Base-by-base conservation (phyloP, 2,888 invertebrate species). In the Lydus trimaculatus region DNA sequence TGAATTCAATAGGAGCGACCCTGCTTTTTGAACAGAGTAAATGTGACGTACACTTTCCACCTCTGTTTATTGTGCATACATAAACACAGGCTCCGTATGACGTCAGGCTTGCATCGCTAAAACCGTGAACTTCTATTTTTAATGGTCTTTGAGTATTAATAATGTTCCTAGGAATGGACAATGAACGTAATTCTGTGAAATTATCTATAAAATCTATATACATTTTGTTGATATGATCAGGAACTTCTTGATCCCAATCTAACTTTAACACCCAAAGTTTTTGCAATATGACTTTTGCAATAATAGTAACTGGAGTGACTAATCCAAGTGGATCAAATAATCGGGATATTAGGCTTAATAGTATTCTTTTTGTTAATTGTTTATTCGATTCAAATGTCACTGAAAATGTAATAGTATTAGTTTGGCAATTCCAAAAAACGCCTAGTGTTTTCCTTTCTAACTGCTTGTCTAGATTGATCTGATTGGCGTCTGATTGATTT, bases 261-360 rank as follows among this genome's bases (percentile, higher is more conserved):
- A 75, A 31, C 17, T 75, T 72, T 59, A 64, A 28, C 39, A 64
- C 33, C 77, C 76, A 77, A 43, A 77, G 36, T 33, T 61, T 56
- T 68, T 77, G 78, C n/a, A 78, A 52, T 60, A 77, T 31, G 11
- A 75, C 64, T 70, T 77, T 78, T n/a, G 70, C 72, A 36, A 31
- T 60, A 25, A 78, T 67, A 11, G 61, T 75, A 33, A 64, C 52
- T 48, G 76, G 73, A 39, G 69, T 62, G 23, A 78, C 59, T 17
- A 78, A 43, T 8, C 75, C 77, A 36, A 78, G 56, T 11, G 72
- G 75, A 60, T 77, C 76, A 67, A 75, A 78, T n/a, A 76, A 73
- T 67, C 75, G 70, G 8, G 67, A 61, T 31, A 74, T 70, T n/a
- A 59, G 61, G 8, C 73, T 71, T 33, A 75, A 43, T 13, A 73